Conservation (phyloP, 2,888 invertebrate genomes). For the Campoletis raptor region DNA sequence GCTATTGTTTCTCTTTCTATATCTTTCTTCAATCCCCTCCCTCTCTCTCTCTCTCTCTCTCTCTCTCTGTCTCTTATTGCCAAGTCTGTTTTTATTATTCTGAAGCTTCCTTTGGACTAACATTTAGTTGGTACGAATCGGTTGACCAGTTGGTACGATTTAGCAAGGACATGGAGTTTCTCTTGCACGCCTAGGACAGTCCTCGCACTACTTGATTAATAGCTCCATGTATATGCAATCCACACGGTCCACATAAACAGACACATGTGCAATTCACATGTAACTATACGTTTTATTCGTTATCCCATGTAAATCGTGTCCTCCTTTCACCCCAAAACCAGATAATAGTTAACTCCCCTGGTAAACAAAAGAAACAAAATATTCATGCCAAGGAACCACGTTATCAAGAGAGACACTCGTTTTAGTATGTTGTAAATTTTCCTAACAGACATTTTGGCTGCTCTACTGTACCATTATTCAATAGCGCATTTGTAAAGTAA, state of each 20-base stretch:
- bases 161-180: constrained; percentile 24
- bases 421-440: constrained; percentile 6
- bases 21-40: background rate
- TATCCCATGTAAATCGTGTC: constrained; percentile 34
- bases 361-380: constrained; percentile 13
- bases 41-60: constrained; percentile 1
- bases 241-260: constrained; percentile 16
- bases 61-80: background rate
- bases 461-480: constrained; percentile 4
- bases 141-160: constrained; percentile 50
- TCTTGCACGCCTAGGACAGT: constrained; percentile 41
- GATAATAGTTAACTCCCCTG: constrained; percentile 26
- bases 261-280: background rate
- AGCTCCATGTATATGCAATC: constrained; percentile 39
- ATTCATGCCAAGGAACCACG: background rate
- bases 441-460: background rate
- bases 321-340: constrained; percentile 1
- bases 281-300: background rate
- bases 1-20: background rate
- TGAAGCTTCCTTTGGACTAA: background rate
- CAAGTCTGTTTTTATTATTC: background rate
- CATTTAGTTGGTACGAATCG: constrained; percentile 20
- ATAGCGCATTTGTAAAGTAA: background rate
- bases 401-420: background rate
- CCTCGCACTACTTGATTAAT: constrained; percentile 59